Evolutionary conservation across 1,140 invertebrate species (phyloP).

Genomic region (Polyergus mexicanus): DNA sequence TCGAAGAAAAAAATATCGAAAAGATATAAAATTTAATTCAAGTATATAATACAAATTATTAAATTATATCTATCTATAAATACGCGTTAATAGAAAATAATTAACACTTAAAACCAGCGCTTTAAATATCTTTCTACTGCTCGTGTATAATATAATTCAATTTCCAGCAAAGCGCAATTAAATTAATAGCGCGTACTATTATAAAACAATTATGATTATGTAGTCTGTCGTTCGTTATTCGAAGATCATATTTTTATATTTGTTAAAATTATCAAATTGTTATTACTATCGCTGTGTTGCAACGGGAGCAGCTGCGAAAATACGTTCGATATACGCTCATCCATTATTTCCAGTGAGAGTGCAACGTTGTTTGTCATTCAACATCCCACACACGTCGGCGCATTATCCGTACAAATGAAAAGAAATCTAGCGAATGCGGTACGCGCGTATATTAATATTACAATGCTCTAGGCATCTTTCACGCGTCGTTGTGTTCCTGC

Average conservation of each 20-base stretch:
- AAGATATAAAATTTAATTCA: too few relatives aligned
- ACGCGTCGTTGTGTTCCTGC: not conserved
- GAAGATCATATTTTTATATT: slow-evolving; percentile 8
- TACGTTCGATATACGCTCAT: slow-evolving; percentile 15
- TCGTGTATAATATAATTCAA: not conserved
- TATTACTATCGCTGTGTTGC: not conserved
- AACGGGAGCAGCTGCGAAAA: slow-evolving; percentile 53
- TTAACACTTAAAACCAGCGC: too few relatives aligned
- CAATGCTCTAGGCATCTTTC: slow-evolving; percentile 19
- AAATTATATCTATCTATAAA: too few relatives aligned
- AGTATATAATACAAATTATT: too few relatives aligned
- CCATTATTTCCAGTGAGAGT: slow-evolving; percentile 50
- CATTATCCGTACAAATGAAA: slow-evolving; percentile 42
- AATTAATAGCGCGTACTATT: not conserved
- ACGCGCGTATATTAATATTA: slow-evolving; percentile 56
- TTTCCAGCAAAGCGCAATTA: not conserved
- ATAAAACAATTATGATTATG: not conserved
- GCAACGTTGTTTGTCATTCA: slow-evolving; percentile 53
- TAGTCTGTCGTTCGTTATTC: too few relatives aligned
- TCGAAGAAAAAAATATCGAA: too few relatives aligned
- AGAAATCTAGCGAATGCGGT: slow-evolving; percentile 35
- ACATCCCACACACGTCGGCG: not conserved
- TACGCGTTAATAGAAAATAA: too few relatives aligned
- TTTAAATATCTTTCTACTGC: too few relatives aligned
- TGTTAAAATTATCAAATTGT: slow-evolving; percentile 62